Base-by-base conservation (phyloP, 2,797 vertebrate species). In the Cyprinodon diabolis region DNA sequence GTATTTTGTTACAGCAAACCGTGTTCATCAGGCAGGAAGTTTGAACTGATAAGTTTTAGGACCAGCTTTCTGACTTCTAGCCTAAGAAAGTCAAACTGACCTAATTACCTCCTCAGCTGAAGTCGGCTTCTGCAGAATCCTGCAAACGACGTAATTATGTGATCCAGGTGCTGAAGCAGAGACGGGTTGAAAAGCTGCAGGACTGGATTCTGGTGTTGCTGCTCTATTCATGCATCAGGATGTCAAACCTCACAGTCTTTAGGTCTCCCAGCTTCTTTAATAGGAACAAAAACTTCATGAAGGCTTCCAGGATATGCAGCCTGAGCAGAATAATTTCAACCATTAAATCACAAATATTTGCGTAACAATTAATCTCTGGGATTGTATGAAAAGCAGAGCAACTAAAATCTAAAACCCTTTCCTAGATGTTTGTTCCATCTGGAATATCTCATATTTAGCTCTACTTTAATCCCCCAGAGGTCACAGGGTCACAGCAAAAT, bases 331-430 rank as follows among this genome's bases (percentile, higher is more conserved):
- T 85, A 84, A 86, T 90, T 85, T 75, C 48, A 84, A 84, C 78
- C 49, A 77, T 72, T 87, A 74, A 67, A 86, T 92, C 77, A 79
- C 80, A 77, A 84, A 71, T 79, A 78, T 71, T 81, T 84, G 84
- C 90, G 87, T 85, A 88, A 89, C 81, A 81, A 89, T 82, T 40
- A 35, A 74, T 72, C 71, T 66, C 66, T 57, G 14, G 78, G 80
- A 81, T 72, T 76, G 56, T 67, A 83, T 83, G 76, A 77, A 84
- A 84, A 91, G 67, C 60, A 84, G 83, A 67, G 25, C 72, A 80
- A 66, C 84, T 72, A 77, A 82, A 87, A 70, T 77, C 48, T 1
- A 21, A 69, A 69, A 77, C 70, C 10, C 66, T 72, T 80, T 83
- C 71, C n/a, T 62, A 69, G 47, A 84, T 62, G 73, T 86, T 77